Conservation (phyloP, 2,888 invertebrate species). For the Heliconius hortense region DNA sequence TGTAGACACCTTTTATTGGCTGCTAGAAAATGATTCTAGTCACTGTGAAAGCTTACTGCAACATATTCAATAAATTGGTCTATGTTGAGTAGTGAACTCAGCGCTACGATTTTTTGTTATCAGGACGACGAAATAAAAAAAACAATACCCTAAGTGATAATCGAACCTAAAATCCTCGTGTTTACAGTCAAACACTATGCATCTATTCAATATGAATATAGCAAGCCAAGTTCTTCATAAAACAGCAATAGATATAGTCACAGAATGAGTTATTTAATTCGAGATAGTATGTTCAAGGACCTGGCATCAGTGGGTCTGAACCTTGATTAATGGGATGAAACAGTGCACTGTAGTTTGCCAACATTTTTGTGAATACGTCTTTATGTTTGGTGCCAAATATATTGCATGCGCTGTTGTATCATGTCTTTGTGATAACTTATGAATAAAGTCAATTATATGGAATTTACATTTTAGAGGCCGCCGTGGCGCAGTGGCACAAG, state of each 20-base stretch:
- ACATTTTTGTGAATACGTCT: constrained; percentile 20
- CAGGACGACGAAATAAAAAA: too few species aligned
- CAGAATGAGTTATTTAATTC: neutral
- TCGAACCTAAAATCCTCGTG: too few species aligned
- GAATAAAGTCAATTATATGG: neutral
- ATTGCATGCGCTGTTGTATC: neutral
- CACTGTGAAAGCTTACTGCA: too few species aligned
- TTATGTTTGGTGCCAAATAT: constrained; percentile 1
- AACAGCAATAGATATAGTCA: neutral
- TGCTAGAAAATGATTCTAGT: too few species aligned
- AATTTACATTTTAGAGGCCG: neutral
- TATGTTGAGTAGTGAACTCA: too few species aligned
- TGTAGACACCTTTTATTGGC: too few species aligned
- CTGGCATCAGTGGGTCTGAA: neutral
- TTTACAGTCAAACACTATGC: too few species aligned
- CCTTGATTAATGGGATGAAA: constrained; percentile 11
- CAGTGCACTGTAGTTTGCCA: constrained; percentile 10
- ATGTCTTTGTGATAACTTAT: neutral
- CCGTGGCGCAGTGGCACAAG: too few species aligned
- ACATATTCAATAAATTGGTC: too few species aligned
- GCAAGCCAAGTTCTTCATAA: neutral
- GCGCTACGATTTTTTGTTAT: too few species aligned
- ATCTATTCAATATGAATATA: too few species aligned
- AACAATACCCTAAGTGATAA: too few species aligned
- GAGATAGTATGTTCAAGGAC: constrained; percentile 15